Evolutionary conservation across 1,140 invertebrate species (phyloP).

Genomic region (Panulirus ornatus): DNA sequence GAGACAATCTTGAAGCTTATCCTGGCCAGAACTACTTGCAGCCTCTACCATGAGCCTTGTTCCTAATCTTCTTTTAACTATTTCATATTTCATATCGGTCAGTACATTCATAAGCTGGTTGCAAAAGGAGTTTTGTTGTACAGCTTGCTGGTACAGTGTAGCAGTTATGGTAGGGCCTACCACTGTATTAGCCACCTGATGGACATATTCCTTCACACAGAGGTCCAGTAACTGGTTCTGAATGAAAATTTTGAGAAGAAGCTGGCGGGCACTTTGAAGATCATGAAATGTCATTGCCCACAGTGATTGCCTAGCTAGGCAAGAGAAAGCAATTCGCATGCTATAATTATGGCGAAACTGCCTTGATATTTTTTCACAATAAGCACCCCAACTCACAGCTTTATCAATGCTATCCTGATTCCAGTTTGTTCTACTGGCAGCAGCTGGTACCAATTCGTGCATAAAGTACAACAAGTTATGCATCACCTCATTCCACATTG

Average conservation of each 20-base stretch:
- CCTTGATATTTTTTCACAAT: constrained; percentile 61
- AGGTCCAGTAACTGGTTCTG: constrained; percentile 50
- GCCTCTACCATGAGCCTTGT: constrained; percentile 44
- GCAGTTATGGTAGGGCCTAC: neutral
- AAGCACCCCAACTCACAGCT: constrained; percentile 51
- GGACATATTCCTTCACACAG: constrained; percentile 27
- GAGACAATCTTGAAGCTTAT: neutral
- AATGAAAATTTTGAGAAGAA: constrained; percentile 14
- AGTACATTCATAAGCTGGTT: neutral
- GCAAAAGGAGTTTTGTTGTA: constrained; percentile 27
- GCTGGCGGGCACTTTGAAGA: constrained; percentile 25
- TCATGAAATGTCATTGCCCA: constrained; percentile 1
- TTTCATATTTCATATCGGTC: neutral
- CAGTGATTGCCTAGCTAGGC: neutral
- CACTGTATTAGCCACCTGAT: neutral
- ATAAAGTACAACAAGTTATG: constrained; percentile 61
- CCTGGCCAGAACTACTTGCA: neutral
- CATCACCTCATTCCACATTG: constrained; percentile 39
- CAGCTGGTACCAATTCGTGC: constrained; percentile 48
- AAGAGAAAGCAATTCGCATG: constrained; percentile 19
- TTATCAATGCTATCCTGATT: constrained; percentile 47
- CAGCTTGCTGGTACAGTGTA: neutral
- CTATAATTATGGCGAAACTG: constrained; percentile 7
- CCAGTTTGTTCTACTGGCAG: constrained; percentile 44
- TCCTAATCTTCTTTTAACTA: neutral